phyloP scores from a whole-genome alignment of 2,888 invertebrate species.

The Iphiclides podalirius region DNA sequence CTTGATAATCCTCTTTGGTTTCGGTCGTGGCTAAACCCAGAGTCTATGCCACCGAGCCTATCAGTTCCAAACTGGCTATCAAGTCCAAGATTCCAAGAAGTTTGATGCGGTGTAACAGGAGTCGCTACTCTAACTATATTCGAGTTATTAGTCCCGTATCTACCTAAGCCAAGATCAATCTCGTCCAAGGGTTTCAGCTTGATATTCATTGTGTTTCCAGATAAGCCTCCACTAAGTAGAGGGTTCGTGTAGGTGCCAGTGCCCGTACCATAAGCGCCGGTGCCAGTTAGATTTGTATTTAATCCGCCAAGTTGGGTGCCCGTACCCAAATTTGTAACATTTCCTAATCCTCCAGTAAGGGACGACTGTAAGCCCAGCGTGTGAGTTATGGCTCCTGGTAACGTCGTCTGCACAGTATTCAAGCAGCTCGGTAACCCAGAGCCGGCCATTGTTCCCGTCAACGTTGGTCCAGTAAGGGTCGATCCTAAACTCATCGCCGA shows the following conservation, averaged over 20 bases:
- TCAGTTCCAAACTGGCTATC: slow-evolving; percentile 82
- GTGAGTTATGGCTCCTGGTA: slow-evolving; percentile 64
- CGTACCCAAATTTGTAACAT: slow-evolving; percentile 62
- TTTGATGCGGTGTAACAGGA: slow-evolving; percentile 83
- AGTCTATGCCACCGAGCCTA: slow-evolving; percentile 76
- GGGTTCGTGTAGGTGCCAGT: slow-evolving; percentile 84
- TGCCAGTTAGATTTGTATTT: slow-evolving; percentile 63
- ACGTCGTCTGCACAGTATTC: slow-evolving; percentile 66
- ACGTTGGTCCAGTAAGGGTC: slow-evolving; percentile 64
- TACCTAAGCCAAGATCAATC: slow-evolving; percentile 83
- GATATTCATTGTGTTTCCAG: slow-evolving; percentile 80
- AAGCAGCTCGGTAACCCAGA: slow-evolving; percentile 67
- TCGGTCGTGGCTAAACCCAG: slow-evolving; percentile 80
- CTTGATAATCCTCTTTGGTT: slow-evolving; percentile 78
- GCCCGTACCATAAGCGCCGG: slow-evolving; percentile 58
- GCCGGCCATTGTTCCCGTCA: slow-evolving; percentile 74
- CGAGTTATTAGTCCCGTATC: slow-evolving; percentile 70
- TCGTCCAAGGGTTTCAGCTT: slow-evolving; percentile 87
- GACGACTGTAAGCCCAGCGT: slow-evolving; percentile 68
- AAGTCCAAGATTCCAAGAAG: slow-evolving; percentile 80
- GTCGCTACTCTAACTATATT: slow-evolving; percentile 79
- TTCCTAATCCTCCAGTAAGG: slow-evolving; percentile 63
- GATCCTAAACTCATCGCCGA: slow-evolving; percentile 66
- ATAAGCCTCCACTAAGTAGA: slow-evolving; percentile 78
- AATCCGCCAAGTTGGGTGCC: slow-evolving; percentile 64